A percentile compares a stretch with the other conserved stretches of the same genome.
phyloP scores from a whole-genome alignment of 2,888 invertebrate species.

The Ichneumoninae sp. region DNA sequence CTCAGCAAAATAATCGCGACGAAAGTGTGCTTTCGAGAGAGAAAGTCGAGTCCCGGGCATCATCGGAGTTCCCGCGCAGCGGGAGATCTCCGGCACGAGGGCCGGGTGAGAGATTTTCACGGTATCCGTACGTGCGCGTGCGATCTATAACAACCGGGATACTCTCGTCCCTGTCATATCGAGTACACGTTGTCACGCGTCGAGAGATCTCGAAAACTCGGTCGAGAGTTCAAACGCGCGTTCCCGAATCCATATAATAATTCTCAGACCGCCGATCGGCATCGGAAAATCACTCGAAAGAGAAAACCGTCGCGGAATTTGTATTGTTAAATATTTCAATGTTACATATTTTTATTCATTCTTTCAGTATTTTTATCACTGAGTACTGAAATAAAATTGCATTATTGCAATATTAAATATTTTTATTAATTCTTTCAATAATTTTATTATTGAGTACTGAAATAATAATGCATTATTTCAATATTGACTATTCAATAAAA shows the following conservation, averaged over 20 bases:
- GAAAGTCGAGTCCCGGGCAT: constrained; percentile 55
- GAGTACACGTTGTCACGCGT: constrained; percentile 35
- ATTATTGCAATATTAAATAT: too few species aligned
- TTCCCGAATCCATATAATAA: constrained; percentile 40
- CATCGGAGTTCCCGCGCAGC: constrained; percentile 36
- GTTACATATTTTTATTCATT: too few species aligned
- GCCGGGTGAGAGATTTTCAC: constrained; percentile 50
- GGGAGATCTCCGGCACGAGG: constrained; percentile 34
- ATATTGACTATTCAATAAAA: too few species aligned
- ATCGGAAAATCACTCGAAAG: constrained; percentile 16
- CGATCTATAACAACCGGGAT: constrained; percentile 10
- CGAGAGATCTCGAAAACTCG: constrained; percentile 58
- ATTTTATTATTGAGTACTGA: too few species aligned
- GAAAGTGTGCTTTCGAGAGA: constrained; percentile 68
- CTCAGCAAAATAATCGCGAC: constrained; percentile 43
- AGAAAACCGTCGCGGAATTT: neutral
- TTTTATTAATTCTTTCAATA: too few species aligned
- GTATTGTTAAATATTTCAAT: too few species aligned
- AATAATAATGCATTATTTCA: too few species aligned
- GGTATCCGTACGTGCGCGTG: constrained; percentile 25
- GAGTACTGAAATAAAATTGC: too few species aligned
- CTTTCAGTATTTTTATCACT: too few species aligned
- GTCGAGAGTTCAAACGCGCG: constrained; percentile 57
- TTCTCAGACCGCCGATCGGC: neutral
- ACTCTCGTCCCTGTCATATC: constrained; percentile 50